A percentile compares a stretch with the other conserved stretches of the same genome.
phyloP scores from a whole-genome alignment of 2,888 invertebrate species.

The Hofmannophila pseudospretella region DNA sequence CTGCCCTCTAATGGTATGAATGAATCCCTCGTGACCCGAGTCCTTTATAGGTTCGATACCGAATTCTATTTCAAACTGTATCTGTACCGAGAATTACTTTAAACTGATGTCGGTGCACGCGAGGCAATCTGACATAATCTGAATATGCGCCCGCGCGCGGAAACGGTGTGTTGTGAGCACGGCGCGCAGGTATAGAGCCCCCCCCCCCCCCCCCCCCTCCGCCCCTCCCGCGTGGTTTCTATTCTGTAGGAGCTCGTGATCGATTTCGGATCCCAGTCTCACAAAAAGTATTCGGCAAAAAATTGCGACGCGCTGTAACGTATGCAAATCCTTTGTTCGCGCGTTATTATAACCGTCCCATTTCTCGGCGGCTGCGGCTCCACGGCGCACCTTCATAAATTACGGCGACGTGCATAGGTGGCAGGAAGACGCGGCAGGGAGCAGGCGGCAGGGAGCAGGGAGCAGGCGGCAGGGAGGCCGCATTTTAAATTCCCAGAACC shows the following conservation, averaged over 20 bases:
- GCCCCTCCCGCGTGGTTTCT: neutral
- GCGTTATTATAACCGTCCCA: too few relatives aligned
- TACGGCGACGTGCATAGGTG: neutral
- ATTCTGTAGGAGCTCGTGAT: slow-evolving; percentile 15
- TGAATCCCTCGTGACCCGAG: too few relatives aligned
- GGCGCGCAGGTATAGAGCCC: slow-evolving; percentile 5
- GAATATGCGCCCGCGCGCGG: neutral
- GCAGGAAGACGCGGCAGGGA: neutral
- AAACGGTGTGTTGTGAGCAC: neutral
- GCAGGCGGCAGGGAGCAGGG: slow-evolving; percentile 3
- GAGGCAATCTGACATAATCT: too few relatives aligned
- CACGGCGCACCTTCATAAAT: too few relatives aligned
- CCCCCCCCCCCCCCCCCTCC: neutral
- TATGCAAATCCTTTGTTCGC: slow-evolving; percentile 34
- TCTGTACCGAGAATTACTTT: too few relatives aligned
- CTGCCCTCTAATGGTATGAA: too few relatives aligned
- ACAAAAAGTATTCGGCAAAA: slow-evolving; percentile 26
- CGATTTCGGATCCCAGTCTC: slow-evolving; percentile 13
- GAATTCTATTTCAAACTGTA: too few relatives aligned
- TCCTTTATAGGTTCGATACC: too few relatives aligned
- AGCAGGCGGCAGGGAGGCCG: too few relatives aligned
- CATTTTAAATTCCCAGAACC: slow-evolving; percentile 18
- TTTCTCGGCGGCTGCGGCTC: too few relatives aligned
- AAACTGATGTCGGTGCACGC: too few relatives aligned
- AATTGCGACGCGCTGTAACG: slow-evolving; percentile 16